These are phyloP conservation scores for Pelochelys cantorii DNA, from an alignment of 2,797 vertebrate genomes.

Conservation along the genomic window DNA sequence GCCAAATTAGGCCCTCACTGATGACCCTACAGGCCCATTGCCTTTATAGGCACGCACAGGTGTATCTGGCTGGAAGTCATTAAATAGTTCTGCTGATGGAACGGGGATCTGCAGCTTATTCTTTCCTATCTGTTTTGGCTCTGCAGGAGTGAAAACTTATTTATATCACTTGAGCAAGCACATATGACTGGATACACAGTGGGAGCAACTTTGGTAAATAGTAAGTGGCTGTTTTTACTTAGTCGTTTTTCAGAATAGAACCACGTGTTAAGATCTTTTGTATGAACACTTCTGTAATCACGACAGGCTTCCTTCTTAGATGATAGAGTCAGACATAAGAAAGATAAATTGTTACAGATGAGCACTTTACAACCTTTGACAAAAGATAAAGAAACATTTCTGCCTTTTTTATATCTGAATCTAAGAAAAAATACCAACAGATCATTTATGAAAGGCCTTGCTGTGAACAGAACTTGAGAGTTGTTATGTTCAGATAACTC, in stretches of 20 bases:
- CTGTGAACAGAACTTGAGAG: not conserved
- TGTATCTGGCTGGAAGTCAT: slow-evolving; percentile 44
- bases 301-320: slow-evolving; percentile 15
- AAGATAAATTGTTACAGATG: slow-evolving; percentile 48
- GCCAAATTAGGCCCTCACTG: slow-evolving; percentile 3
- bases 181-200: not conserved
- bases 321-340: slow-evolving; percentile 9
- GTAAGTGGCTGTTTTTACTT: not conserved
- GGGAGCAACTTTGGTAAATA: slow-evolving; percentile 33
- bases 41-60: not conserved
- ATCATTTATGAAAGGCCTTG: not conserved
- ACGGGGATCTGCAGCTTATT: slow-evolving; percentile 34
- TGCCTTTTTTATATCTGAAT: not conserved
- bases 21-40: slow-evolving; percentile 4
- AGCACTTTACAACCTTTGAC: slow-evolving; percentile 47
- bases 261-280: fast-evolving
- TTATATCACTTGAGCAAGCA: slow-evolving; percentile 38
- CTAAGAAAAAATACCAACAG: not conserved
- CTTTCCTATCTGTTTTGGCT: slow-evolving; percentile 39
- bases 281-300: slow-evolving; percentile 1
- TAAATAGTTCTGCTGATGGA: slow-evolving; percentile 36
- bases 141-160: slow-evolving; percentile 28
- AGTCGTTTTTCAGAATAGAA: not conserved
- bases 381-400: slow-evolving; percentile 28
- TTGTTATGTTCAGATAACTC: not conserved